Percentiles rank a stretch among this genome's conserved stretches.
These are phyloP conservation scores for Galeopterus variegatus DNA, from an alignment of 2,113 vertebrate genomes.

Conservation along the genomic window DNA sequence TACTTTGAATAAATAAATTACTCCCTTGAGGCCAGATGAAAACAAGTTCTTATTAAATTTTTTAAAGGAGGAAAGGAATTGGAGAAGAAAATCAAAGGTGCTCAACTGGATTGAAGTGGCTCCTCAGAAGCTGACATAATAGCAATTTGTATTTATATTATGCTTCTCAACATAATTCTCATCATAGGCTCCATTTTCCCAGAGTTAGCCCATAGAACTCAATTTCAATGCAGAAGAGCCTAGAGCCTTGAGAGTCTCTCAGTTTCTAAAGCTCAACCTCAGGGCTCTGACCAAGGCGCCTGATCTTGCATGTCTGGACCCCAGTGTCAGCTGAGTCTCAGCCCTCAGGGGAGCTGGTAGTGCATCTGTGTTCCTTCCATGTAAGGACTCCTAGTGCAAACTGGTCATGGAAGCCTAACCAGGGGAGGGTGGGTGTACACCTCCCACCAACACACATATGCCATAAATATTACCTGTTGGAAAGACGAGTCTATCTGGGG, in stretches of 20 bases:
- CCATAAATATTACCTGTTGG: not conserved
- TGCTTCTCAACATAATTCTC: slow-evolving; percentile 70
- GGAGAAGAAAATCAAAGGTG: slow-evolving; percentile 84
- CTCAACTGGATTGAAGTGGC: slow-evolving; percentile 82
- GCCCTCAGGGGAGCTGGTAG: not conserved
- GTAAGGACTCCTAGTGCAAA: not conserved
- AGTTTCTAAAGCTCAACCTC: slow-evolving; percentile 47
- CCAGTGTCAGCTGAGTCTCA: not conserved
- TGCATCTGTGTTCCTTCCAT: not conserved
- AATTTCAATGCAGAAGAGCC: not conserved
- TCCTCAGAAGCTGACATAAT: slow-evolving; percentile 80
- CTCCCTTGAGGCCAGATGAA: slow-evolving; percentile 82
- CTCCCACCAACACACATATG: not conserved
- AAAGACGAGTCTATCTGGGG: not conserved
- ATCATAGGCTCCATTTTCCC: not conserved
- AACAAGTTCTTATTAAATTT: slow-evolving; percentile 82
- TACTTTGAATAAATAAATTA: slow-evolving; percentile 86
- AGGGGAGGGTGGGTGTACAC: not conserved
- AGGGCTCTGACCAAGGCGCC: not conserved
- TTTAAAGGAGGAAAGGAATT: slow-evolving; percentile 74
- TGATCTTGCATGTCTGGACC: not conserved
- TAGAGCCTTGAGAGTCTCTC: not conserved
- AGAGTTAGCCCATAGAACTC: slow-evolving; percentile 23
- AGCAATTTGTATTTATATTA: slow-evolving; percentile 81
- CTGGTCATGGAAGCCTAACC: not conserved